Percentiles rank a stretch among this genome's conserved stretches.
Evolutionary conservation across 2,113 vertebrate species (phyloP).

Genomic region (Aegypius monachus): DNA sequence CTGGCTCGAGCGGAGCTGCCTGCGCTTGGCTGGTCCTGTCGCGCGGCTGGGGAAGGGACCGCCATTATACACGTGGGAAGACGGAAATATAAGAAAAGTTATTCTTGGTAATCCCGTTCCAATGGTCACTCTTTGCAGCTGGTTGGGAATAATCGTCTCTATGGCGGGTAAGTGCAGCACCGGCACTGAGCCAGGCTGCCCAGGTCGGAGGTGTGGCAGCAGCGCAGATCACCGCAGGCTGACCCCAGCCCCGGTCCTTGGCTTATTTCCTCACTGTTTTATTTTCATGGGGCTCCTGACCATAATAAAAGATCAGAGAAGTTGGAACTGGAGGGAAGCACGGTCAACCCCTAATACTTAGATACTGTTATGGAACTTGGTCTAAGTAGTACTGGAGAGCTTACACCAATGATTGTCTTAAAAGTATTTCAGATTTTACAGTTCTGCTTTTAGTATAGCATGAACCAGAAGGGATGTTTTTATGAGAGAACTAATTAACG

Average conservation of each 20-base stretch:
- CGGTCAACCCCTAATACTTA: background rate
- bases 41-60: background rate
- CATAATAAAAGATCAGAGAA: accelerated
- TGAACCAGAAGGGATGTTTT: background rate
- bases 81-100: accelerated
- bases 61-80: accelerated
- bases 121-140: accelerated
- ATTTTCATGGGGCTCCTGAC: background rate
- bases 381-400: background rate
- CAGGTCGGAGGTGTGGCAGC: background rate
- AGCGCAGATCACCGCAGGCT: background rate
- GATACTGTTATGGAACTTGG: accelerated
- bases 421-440: background rate
- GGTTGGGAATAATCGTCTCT: accelerated
- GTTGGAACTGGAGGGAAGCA: background rate
- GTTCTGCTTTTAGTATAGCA: background rate
- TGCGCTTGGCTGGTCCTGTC: background rate
- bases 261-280: accelerated
- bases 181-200: background rate
- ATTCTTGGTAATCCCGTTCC: background rate
- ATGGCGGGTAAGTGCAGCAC: background rate
- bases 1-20: background rate
- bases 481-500: background rate
- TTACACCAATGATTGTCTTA: background rate
- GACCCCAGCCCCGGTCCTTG: background rate